phyloP scores from a whole-genome alignment of 2,797 vertebrate species.

The Bradypodion ventrale region DNA sequence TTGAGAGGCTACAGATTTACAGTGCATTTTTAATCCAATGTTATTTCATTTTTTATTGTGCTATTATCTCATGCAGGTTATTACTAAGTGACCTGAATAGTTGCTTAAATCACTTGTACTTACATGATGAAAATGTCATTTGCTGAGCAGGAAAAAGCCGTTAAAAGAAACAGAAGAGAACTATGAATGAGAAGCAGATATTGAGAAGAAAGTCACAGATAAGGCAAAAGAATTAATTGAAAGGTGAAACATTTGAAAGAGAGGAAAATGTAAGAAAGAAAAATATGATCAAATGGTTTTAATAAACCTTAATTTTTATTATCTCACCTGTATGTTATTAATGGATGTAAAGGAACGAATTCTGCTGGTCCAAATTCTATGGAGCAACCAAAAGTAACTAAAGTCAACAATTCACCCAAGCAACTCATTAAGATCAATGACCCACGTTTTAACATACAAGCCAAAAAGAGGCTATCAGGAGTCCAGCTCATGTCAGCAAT shows the following conservation, averaged over 20 bases:
- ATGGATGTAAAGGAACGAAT: conserved; percentile 94
- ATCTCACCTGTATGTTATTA: conserved; percentile 89
- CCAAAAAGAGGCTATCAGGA: conserved; percentile 86
- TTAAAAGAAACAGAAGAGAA: conserved; percentile 74
- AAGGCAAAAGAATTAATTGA: conserved; percentile 62
- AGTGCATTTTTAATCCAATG: neutral
- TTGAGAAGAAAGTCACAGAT: conserved; percentile 60
- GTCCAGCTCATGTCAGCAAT: conserved; percentile 91
- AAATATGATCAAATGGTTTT: conserved; percentile 10
- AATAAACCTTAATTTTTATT: conserved; percentile 20
- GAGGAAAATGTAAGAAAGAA: conserved; percentile 50
- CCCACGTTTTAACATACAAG: conserved; percentile 93
- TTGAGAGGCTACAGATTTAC: neutral
- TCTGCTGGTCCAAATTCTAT: conserved; percentile 93
- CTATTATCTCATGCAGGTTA: neutral
- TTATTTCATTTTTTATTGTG: conserved; percentile 27
- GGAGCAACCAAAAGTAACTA: conserved; percentile 88
- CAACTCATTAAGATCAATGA: conserved; percentile 88
- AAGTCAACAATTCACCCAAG: conserved; percentile 85
- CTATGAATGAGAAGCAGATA: conserved; percentile 74
- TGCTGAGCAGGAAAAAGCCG: conserved; percentile 70
- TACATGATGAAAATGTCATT: conserved; percentile 67
- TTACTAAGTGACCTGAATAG: conserved; percentile 29
- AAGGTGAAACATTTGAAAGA: conserved; percentile 52
- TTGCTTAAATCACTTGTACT: conserved; percentile 66